These are phyloP conservation scores for Bombus affinis DNA, from an alignment of 1,140 invertebrate genomes.

Conservation along the genomic window DNA sequence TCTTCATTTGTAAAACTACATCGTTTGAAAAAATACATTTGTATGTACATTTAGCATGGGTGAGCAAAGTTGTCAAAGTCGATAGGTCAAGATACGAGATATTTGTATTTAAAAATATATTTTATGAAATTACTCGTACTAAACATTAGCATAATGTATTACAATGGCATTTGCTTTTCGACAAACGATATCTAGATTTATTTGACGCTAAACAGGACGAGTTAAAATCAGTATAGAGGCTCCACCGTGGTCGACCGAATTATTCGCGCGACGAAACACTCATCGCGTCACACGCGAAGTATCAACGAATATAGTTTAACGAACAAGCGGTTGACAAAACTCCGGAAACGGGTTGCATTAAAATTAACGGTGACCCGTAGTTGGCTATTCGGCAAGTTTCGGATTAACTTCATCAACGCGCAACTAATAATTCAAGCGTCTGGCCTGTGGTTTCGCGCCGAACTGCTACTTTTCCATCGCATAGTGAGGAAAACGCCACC, in stretches of 20 bases:
- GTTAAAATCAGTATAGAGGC: background rate
- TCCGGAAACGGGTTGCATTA: constrained; percentile 10
- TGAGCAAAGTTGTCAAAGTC: background rate
- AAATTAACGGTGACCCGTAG: constrained; percentile 31
- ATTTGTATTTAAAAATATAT: background rate
- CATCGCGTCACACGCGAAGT: background rate
- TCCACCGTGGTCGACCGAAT: background rate
- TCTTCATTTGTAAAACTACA: background rate
- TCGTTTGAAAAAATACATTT: no score
- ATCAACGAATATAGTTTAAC: constrained; percentile 22
- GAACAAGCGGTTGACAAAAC: constrained; percentile 22
- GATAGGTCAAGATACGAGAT: background rate
- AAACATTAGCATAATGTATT: no score
- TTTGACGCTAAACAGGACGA: background rate
- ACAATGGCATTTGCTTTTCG: background rate
- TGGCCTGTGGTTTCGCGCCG: background rate
- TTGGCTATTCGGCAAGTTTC: background rate
- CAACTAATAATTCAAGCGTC: constrained; percentile 27
- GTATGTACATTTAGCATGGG: no score
- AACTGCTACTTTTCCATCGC: background rate
- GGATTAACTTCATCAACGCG: constrained; percentile 23
- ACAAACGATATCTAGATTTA: no score
- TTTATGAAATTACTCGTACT: background rate
- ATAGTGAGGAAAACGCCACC: background rate
- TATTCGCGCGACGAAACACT: background rate